Evolutionary conservation across 2,113 vertebrate species (phyloP), one percentile per base, ranked within the genome.

Genomic region (Lepisosteus oculatus): DNA sequence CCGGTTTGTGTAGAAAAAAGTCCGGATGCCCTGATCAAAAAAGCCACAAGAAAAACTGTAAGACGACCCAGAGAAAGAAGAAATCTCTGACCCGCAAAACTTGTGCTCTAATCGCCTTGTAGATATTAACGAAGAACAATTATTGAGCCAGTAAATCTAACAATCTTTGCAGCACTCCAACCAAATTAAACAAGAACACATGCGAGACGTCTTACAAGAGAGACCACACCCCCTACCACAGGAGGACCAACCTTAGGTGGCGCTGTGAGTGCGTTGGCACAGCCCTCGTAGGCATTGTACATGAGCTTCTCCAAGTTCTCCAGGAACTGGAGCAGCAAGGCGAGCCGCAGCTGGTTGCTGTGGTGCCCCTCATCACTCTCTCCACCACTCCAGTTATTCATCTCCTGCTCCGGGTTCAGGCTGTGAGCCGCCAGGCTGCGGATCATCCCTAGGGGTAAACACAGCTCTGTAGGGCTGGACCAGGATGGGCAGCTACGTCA

Each of bases 271-370:
- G 97, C 97, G 63, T 96, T 99, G 64, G 97, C 95, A 42, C 96
- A 99, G 79, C 97, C 97, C 82, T 99, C 97, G 3, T 98, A 99
- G 2, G 97, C 97, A 43, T 99, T 99, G 84, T 99, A 99, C 97
- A 99, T 99, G 77, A 99, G 80, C 77, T 99, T 99, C 83, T 99
- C 97, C 79, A 99, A 80, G 82, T 98, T 96, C 80, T 99, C 97
- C 77, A 99, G 86, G 76, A 95, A 99, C 83, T 99, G 97, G 4
- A 99, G 91, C 70, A 99, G 93, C 68, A 99, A 91, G 76, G 95
- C 92, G 47, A 99, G 93, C 54, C 97, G 92, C 17, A 99, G 93
- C 78, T 99, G 97, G 80, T 97, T 98, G 78, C 93, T 95, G 6
- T 95, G 91, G 83, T 99, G 97, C 55, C 96, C 94, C 76, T 99